Conservation (phyloP, 2,797 vertebrate genomes). For the Brachyalestes nurse region DNA sequence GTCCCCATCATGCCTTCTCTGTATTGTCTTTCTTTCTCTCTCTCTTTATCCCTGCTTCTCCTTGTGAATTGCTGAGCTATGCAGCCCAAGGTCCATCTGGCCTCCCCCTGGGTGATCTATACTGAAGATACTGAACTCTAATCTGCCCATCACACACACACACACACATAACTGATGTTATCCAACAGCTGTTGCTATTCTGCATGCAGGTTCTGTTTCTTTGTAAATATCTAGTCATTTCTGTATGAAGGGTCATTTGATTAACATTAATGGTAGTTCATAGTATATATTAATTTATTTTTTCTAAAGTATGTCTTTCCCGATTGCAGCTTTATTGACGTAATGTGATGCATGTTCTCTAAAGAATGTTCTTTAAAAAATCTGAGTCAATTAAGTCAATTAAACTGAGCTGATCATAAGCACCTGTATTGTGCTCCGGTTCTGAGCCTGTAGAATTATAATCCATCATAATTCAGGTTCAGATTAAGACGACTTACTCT, state of each 20-base stretch:
- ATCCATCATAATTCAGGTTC: not conserved
- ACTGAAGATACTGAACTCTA: conserved; percentile 7
- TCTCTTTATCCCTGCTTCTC: too few relatives aligned
- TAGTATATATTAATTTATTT: too few relatives aligned
- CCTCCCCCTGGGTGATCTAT: conserved; percentile 60
- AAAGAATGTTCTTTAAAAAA: too few relatives aligned
- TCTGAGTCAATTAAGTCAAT: not conserved
- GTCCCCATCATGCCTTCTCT: conserved; percentile 50
- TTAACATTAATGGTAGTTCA: too few relatives aligned
- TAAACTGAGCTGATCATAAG: not conserved
- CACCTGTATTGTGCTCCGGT: not conserved
- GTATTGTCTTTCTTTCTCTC: too few relatives aligned
- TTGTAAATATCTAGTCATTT: too few relatives aligned
- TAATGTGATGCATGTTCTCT: too few relatives aligned
- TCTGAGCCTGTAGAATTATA: not conserved
- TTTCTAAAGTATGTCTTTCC: too few relatives aligned
- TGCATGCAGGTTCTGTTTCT: not conserved
- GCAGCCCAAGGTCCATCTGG: conserved; percentile 75
- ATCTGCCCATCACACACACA: not conserved
- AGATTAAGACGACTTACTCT: not conserved
- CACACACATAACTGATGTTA: not conserved
- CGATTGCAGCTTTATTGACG: too few relatives aligned
- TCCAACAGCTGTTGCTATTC: not conserved
- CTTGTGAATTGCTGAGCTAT: conserved; percentile 55
- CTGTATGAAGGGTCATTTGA: too few relatives aligned